A percentile compares a stretch with the other conserved stretches of the same genome.
Conservation (phyloP, 2,113 vertebrate genomes). For the Deroptyus accipitrinus region DNA sequence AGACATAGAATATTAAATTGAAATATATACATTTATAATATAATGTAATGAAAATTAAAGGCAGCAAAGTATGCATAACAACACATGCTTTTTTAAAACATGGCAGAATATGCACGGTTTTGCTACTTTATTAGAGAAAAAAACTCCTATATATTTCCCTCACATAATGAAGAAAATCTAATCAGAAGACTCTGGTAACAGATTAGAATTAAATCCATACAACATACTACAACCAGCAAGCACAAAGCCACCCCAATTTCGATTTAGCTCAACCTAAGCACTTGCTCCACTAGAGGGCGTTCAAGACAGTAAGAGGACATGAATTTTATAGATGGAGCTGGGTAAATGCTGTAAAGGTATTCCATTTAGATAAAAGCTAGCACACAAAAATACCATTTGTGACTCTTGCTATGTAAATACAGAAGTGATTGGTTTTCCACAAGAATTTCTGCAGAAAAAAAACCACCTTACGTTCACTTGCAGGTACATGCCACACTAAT, state of each 20-base stretch:
- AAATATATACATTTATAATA: neutral
- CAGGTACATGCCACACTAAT: too few relatives aligned
- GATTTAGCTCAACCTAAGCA: neutral
- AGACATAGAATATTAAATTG: neutral
- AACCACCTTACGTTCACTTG: too few relatives aligned
- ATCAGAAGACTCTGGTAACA: neutral
- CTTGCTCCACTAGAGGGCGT: conserved; percentile 53
- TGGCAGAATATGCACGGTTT: neutral
- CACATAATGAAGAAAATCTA: neutral
- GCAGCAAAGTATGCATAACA: neutral
- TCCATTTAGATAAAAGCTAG: neutral
- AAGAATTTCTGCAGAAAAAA: too few relatives aligned
- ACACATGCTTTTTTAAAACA: neutral
- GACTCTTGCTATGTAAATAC: neutral
- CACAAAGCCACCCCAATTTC: neutral
- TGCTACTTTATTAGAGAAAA: neutral
- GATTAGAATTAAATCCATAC: neutral
- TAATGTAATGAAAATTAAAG: too few relatives aligned
- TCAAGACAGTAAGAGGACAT: neutral
- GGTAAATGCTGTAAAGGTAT: neutral
- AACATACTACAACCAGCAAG: neutral
- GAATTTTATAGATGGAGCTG: neutral
- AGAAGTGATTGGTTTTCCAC: too few relatives aligned
- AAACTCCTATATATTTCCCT: neutral
- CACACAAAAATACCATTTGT: neutral